Base-by-base conservation (phyloP, 2,888 invertebrate species). In the Platycheirus rosarum region DNA sequence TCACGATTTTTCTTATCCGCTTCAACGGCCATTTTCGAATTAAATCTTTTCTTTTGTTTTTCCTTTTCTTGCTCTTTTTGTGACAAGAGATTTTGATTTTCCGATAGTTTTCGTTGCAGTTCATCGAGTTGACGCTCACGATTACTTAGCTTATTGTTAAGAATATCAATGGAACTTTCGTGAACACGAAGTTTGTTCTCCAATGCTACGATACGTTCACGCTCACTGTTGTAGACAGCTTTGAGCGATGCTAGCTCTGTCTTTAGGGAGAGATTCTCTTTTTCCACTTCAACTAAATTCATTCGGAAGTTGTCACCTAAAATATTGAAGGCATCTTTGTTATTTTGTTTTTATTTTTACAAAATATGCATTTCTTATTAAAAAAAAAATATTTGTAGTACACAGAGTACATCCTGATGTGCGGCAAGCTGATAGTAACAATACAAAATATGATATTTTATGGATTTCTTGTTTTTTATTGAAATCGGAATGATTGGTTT, bases 1-100 rank as follows among this genome's bases (percentile, higher is more conserved):
- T 96, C 95, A 53, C 94, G 93, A 16, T 93, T 94, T 89, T 93
- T 92, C 88, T 94, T 95, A 85, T 96, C 96, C 75, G 94, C 94
- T 88, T 95, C 95, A 0, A 93, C 92, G 0, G 94, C 95, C 23
- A 95, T 92, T 87, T 93, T 93, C 8, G 93, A 91, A 78, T 92
- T 92, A 84, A 92, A 92, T 88, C 93, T 94, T 49, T 93, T 92
- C 87, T 94, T 94, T 79, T 93, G 93, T 76, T 93, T 93, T 85
- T 94, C 94, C 85, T 93, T 93, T 73, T 95, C 94, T 1, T 94
- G 88, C 85, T 93, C 92, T 78, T 93, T 93, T 86, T 93, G 93
- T 68, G 91, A 93, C 0, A 95, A 89, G 75, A 93, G 91, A 65
- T 93, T 88, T 57, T 94, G 93, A 85, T 94, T 94, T 68, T 94